A percentile compares a stretch with the other conserved stretches of the same genome.
Evolutionary conservation across 2,113 vertebrate genomes (phyloP).

Genomic region (Pollachius pollachius): DNA sequence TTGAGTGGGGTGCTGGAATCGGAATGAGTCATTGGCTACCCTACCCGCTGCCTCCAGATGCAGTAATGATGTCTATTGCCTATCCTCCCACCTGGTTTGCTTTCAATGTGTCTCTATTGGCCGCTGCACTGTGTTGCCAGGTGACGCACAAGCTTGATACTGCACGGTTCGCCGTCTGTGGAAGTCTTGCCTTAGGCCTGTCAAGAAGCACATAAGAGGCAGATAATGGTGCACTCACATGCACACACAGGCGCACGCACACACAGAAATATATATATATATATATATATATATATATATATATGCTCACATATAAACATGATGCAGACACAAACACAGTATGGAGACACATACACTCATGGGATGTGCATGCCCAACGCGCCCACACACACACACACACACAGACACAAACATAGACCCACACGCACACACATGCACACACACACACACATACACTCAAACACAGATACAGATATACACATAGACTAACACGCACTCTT

Average conservation of each 20-base stretch:
- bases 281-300: too few species aligned
- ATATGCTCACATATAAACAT: too few species aligned
- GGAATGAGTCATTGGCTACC: conserved; percentile 18
- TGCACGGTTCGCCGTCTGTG: too few species aligned
- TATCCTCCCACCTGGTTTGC: neutral
- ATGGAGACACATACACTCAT: neutral
- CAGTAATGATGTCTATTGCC: conserved; percentile 25
- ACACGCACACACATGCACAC: neutral
- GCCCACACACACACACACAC: neutral
- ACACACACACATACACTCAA: conserved; percentile 1
- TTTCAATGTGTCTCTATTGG: neutral
- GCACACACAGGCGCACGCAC: too few species aligned
- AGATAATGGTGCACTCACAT: too few species aligned
- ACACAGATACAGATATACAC: conserved; percentile 4
- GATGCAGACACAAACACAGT: too few species aligned
- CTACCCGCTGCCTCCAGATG: conserved; percentile 5
- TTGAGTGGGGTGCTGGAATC: neutral
- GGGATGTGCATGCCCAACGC: neutral
- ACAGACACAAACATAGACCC: neutral
- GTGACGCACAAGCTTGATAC: neutral
- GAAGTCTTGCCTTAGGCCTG: too few species aligned
- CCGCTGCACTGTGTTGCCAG: neutral
- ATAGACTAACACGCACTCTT: conserved; percentile 4
- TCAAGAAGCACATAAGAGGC: too few species aligned
- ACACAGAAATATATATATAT: too few species aligned